Percentiles rank a stretch among this genome's conserved stretches.
Conservation (phyloP, 2,888 invertebrate genomes). For the Perithous albicinctus region DNA sequence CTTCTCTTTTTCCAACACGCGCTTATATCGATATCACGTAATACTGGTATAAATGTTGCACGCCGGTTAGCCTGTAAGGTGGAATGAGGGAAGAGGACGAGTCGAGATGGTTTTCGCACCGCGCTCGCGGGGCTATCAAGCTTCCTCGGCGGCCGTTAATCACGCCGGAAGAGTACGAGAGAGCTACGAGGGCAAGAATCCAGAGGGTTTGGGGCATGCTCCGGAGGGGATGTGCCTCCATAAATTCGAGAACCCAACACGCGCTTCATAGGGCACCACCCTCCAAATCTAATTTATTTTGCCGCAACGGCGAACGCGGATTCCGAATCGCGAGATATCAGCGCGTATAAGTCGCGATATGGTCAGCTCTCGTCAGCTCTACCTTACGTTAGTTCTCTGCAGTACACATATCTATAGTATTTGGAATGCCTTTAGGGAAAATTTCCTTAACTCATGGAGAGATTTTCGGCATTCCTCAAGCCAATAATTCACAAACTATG, state of each 20-base stretch:
- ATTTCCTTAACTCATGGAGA: too few relatives aligned
- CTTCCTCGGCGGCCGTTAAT: conserved; percentile 61
- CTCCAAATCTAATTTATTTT: conserved; percentile 63
- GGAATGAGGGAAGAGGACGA: conserved; percentile 38
- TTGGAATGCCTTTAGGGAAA: too few relatives aligned
- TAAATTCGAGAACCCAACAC: conserved; percentile 53
- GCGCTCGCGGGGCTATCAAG: conserved; percentile 58
- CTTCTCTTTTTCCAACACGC: conserved; percentile 30
- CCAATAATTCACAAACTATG: too few relatives aligned
- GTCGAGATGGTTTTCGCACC: conserved; percentile 58
- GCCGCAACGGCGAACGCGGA: conserved; percentile 36
- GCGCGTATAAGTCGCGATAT: conserved; percentile 33
- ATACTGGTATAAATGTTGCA: conserved; percentile 62
- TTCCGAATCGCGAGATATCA: conserved; percentile 54
- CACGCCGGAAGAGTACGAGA: conserved; percentile 54
- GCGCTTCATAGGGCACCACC: conserved; percentile 54
- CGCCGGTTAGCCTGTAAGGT: conserved; percentile 41
- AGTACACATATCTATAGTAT: too few relatives aligned
- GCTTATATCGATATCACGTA: conserved; percentile 64
- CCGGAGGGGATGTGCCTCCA: conserved; percentile 58
- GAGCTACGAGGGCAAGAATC: conserved; percentile 47
- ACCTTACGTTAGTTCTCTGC: too few relatives aligned
- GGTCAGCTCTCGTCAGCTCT: conserved; percentile 23
- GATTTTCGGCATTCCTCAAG: too few relatives aligned
- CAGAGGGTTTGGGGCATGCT: conserved; percentile 41